Evolutionary conservation across 2,888 invertebrate genomes (phyloP).

Genomic region (Melanostoma mellinum): DNA sequence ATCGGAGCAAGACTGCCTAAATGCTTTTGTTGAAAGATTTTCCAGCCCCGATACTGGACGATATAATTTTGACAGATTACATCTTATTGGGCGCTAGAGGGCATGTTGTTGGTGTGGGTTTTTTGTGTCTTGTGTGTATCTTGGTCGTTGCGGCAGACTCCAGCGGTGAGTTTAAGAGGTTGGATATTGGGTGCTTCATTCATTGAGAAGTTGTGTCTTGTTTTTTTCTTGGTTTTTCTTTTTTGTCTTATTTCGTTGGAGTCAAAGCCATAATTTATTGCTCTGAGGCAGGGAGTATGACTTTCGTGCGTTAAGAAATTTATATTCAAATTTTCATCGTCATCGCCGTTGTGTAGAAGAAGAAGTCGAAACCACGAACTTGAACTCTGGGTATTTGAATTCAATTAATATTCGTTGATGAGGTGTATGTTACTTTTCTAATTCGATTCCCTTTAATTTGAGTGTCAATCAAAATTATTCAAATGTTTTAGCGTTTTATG

Average conservation of each 20-base stretch:
- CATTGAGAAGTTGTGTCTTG: slow-evolving; percentile 24
- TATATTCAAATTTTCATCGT: slow-evolving; percentile 61
- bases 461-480: slow-evolving; percentile 33
- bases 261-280: slow-evolving; percentile 58
- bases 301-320: slow-evolving; percentile 62
- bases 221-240: neutral
- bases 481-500: slow-evolving; percentile 3
- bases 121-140: slow-evolving; percentile 1
- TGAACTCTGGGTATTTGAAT: slow-evolving; percentile 59
- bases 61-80: slow-evolving; percentile 80
- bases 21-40: slow-evolving; percentile 71
- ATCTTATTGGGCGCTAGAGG: slow-evolving; percentile 80
- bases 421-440: slow-evolving; percentile 27
- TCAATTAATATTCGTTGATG: slow-evolving; percentile 63
- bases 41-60: slow-evolving; percentile 71
- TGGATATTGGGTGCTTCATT: slow-evolving; percentile 51
- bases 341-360: slow-evolving; percentile 4
- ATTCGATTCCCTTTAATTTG: slow-evolving; percentile 34
- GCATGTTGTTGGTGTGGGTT: slow-evolving; percentile 66
- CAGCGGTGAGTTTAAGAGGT: slow-evolving; percentile 52
- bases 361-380: slow-evolving; percentile 32
- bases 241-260: neutral
- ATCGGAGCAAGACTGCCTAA: slow-evolving; percentile 52
- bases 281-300: slow-evolving; percentile 52
- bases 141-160: slow-evolving; percentile 32